Base-by-base conservation (phyloP, 2,113 vertebrate genomes). In the Peromyscus leucopus region DNA sequence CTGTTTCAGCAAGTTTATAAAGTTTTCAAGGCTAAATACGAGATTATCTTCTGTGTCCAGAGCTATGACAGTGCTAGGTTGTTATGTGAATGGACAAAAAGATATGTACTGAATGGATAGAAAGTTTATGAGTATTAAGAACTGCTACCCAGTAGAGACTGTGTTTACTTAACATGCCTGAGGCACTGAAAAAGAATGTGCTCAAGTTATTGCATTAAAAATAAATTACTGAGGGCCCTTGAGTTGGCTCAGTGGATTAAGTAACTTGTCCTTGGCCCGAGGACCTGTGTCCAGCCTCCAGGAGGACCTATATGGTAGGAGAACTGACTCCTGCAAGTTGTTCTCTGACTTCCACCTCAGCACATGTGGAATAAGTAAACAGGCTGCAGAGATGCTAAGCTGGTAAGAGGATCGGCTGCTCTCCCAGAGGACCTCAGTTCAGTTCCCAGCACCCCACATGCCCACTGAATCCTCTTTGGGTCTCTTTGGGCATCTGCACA, bases 71-170 rank as follows among this genome's bases (percentile, higher is more conserved):
- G 19, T 10, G 85, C 39, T 63, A 95, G 48, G 9, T 33, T 67
- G n/a, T 63, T 86, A 42, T 24, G 46, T 16, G 12, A 90, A 74
- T 28, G 24, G 2, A 39, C n/a, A 67, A 89, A 92, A 95, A 42
- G 42, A 15, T 28, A 76, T 11, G 51, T 90, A 61, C 1, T 63
- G 24, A 91, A 51, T 79, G 31, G 85, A 67, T 1, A 82, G 33
- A 94, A 96, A 96, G 87, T 85, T 93, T 2, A 89, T 95, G 63
- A 91, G 8, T 83, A 36, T 89, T 82, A 78, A 86, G 13, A 67
- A 87, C 86, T 89, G 61, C 91, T 83, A 74, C 26, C 72, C 71
- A 21, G 36, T 69, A 26, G 33, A 67, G 67, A 72, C 48, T 24
- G 4, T 36, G 39, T 46, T 16, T 36, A 48, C 15, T 26, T 89